Evolutionary conservation across 2,113 vertebrate genomes (phyloP), one percentile per base, ranked within the genome.

Genomic region (Paramisgurnus dabryanus): DNA sequence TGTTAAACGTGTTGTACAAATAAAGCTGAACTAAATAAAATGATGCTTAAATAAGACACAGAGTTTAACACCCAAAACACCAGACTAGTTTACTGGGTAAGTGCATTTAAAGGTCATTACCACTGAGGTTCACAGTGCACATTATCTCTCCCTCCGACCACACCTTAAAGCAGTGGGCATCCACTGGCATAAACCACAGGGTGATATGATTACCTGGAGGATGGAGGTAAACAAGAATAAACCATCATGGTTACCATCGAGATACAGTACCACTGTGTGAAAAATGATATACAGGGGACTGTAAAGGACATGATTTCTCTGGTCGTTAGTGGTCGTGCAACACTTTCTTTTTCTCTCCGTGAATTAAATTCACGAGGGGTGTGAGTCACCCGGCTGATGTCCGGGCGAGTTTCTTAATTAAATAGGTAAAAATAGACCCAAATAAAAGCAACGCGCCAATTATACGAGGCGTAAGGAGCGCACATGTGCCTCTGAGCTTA

Each of bases 361-460:
- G 63, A 67, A 57, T 61, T 70, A 17, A 7, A 57, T 49, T 78
- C 64, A 68, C 63, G 10, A 78, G 13, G 63, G 9, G 87, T 88
- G 86, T 84, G 89, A 78, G 55, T 85, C 87, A 79, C 84, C 85
- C 87, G 87, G 82, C 55, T 85, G 85, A 86, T 88, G 87, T 90
- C 90, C 91, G 86, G 88, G 86, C 85, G 58, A 86, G 86, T 88
- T 86, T 80, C 88, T 87, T 90, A 47, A 82, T 93, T 93, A 92
- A 92, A 91, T 91, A 39, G 66, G 18, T 49, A 82, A 91, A 93
- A 93, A 92, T 93, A 93, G 91, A 87, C 89, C 86, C 92, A 93
- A 92, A 93, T 91, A 92, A 93, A 83, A 86, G 83, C 39, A 81
- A 79, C 82, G 88, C 89, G 86, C 83, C 91, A 91, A 92, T 93